Evolutionary conservation across 1,140 invertebrate genomes (phyloP), one percentile per base, ranked within the genome.

Genomic region (Drosophila tropicalis): DNA sequence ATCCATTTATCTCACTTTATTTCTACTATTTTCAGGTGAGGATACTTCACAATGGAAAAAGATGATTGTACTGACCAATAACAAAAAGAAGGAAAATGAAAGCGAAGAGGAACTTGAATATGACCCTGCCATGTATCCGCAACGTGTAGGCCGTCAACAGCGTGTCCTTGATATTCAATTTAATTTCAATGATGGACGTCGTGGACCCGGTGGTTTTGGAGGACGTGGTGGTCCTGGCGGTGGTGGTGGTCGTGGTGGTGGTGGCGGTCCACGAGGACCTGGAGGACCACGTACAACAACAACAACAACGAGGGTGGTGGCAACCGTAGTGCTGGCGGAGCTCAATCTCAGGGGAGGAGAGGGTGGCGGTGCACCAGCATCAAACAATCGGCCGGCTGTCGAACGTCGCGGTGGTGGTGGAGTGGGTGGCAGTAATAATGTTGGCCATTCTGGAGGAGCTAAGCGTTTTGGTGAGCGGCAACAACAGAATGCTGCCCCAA

Each of bases 41-140:
- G 97, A 98, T 92, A 94, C 95, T 51, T 95, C 95, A 55, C 96
- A 97, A 92, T 98, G 97, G 97, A 98, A 98, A 92, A 98, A 98
- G 84, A 96, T 98, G 94, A 96, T 97, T 63, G 91, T 91, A 34
- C 73, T 92, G 65, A 90, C 72, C 55, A 92, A 71, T 58, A 92
- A 83, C 77, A 92, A 92, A 64, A 92, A 90, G 75, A 91, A 95
- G 67, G 94, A 95, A 47, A 94, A 94, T 32, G 93, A 94, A 62
- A 93, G 92, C 64, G 93, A 94, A 84, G 94, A 95, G 70, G 95
- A 94, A 75, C 77, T 92, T 65, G 94, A 97, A 87, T 96, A 96
- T 79, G 96, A 97, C 91, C 94, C 94, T 58, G 94, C 95, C 51
- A 96, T 97, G 86, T 97, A 96, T 92, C 96, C 96, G 75, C 96